phyloP scores from a whole-genome alignment of 2,888 invertebrate species.

The Diplazon laetatorius region DNA sequence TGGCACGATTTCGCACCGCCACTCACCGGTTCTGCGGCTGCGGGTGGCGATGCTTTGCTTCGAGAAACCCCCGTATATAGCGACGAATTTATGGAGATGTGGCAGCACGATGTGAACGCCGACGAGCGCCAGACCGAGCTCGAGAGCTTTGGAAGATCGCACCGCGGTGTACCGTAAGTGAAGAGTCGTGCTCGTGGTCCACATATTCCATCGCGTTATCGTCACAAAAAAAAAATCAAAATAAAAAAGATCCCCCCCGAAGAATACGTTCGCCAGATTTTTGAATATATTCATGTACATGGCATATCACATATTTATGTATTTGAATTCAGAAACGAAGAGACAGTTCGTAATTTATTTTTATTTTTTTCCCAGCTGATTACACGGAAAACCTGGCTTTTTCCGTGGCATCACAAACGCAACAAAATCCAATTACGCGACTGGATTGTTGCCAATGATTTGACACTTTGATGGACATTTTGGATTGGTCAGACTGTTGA shows the following conservation, averaged over 20 bases:
- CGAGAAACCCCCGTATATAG: constrained; percentile 12
- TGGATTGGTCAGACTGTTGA: not conserved
- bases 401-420: not conserved
- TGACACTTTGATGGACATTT: not conserved
- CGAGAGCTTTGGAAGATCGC: constrained; percentile 44
- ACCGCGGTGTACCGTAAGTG: constrained; percentile 34
- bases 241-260: too few species aligned
- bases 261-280: constrained; percentile 33
- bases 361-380: not conserved
- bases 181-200: constrained; percentile 43
- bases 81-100: not conserved
- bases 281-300: constrained; percentile 23
- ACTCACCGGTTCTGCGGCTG: constrained; percentile 16
- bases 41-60: constrained; percentile 2
- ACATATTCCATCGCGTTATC: constrained; percentile 11
- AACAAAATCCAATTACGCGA: not conserved
- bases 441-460: not conserved
- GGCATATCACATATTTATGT: not conserved
- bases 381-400: not conserved
- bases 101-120: not conserved
- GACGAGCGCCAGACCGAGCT: constrained; percentile 10
- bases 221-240: not conserved
- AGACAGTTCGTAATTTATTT: not conserved
- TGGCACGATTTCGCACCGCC: constrained; percentile 55
- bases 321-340: not conserved